phyloP scores from a whole-genome alignment of 2,888 invertebrate genomes.

The Antheraea assamensis region DNA sequence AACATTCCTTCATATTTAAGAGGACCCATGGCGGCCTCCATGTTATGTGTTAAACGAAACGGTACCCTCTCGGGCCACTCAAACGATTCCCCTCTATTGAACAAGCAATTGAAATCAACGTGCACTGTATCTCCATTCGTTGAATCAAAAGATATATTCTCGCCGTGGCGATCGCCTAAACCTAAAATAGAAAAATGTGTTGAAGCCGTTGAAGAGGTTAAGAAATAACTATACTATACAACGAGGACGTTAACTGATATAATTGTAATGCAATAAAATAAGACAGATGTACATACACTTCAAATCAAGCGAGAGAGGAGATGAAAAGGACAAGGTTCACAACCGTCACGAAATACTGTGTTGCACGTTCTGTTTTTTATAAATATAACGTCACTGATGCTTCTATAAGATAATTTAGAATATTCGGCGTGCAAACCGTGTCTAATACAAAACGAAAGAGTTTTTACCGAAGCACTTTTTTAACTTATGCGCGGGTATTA shows the following conservation, averaged over 20 bases:
- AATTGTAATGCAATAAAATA: too few relatives aligned
- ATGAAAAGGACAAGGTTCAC: too few relatives aligned
- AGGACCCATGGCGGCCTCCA: constrained; percentile 98
- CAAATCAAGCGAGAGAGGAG: background rate
- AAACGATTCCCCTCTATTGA: constrained; percentile 95
- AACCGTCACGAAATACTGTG: too few relatives aligned
- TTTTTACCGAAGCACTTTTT: background rate
- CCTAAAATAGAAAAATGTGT: constrained; percentile 68
- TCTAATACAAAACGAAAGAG: background rate
- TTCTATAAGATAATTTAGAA: background rate
- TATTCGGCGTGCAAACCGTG: too few relatives aligned
- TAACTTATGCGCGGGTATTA: background rate
- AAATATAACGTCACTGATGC: background rate
- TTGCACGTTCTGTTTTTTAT: background rate
- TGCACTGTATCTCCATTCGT: constrained; percentile 97
- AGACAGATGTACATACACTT: background rate
- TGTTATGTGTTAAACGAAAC: constrained; percentile 97
- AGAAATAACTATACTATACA: too few relatives aligned
- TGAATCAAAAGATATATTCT: constrained; percentile 96
- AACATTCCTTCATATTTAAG: constrained; percentile 95
- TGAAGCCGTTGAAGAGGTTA: too few relatives aligned
- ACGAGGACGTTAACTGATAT: too few relatives aligned
- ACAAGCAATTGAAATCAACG: constrained; percentile 98
- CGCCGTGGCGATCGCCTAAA: constrained; percentile 97
- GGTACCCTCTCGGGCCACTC: constrained; percentile 95